phyloP scores from a whole-genome alignment of 2,797 vertebrate genomes.

The Todus mexicanus region DNA sequence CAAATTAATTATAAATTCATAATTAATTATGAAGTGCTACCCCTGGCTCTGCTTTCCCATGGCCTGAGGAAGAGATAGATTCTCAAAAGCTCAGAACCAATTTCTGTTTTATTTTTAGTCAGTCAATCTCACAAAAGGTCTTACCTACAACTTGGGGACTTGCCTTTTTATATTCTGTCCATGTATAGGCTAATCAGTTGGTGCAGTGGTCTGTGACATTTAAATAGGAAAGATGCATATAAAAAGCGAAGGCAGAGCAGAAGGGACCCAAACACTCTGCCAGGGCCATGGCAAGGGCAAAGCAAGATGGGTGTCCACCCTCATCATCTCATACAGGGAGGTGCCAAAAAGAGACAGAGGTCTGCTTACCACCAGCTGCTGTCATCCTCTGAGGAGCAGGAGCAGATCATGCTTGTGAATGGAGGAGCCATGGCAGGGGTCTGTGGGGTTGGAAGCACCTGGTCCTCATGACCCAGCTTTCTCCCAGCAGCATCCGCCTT shows the following conservation, averaged over 20 bases:
- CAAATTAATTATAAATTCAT: slow-evolving; percentile 69
- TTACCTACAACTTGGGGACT: slow-evolving; percentile 53
- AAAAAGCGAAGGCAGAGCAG: slow-evolving; percentile 43
- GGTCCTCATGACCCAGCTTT: not conserved
- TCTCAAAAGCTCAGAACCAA: slow-evolving; percentile 59
- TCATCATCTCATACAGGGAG: not conserved
- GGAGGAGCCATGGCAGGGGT: not conserved
- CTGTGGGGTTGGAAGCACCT: not conserved
- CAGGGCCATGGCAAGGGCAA: slow-evolving; percentile 17
- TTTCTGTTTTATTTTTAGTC: slow-evolving; percentile 70
- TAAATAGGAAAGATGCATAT: slow-evolving; percentile 56
- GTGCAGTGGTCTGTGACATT: slow-evolving; percentile 65
- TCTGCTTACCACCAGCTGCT: not conserved
- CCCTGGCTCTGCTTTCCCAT: slow-evolving; percentile 49
- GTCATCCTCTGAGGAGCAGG: not conserved
- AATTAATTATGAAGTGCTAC: slow-evolving; percentile 63
- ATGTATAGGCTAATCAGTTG: slow-evolving; percentile 58
- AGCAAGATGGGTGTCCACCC: not conserved
- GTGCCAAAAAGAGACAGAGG: not conserved
- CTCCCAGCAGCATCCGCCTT: not conserved
- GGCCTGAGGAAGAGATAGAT: slow-evolving; percentile 44
- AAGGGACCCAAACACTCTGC: not conserved
- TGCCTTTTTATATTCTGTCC: slow-evolving; percentile 51
- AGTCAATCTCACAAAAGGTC: slow-evolving; percentile 66
- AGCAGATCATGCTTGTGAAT: fast-evolving